Evolutionary conservation across 2,113 vertebrate species (phyloP), one percentile per base, ranked within the genome.

Genomic region (Calyptomena viridis): DNA sequence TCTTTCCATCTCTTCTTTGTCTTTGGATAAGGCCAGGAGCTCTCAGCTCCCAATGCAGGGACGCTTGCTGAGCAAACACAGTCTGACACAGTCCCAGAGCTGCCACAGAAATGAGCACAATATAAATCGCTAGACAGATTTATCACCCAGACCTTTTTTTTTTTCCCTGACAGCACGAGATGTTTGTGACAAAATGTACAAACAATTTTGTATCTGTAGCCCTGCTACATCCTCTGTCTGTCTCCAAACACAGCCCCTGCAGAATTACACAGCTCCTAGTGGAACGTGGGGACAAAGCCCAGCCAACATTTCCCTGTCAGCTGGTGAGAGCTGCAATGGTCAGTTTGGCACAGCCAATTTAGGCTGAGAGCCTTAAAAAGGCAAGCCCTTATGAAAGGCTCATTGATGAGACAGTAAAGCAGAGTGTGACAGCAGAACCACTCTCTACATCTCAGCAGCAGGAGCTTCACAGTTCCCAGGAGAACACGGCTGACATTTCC

Each of bases 1-100:
- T 93, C 87, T 74, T 39, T 72, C 58, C 69, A 87, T 94, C 73
- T 72, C 68, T 84, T 82, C 80, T 92, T 47, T 90, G 69, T 59
- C 87, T 96, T 37, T 79, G 62, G 77, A 9, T 68, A 37, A 91
- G 42, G 47, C 58, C 87, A 95, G 84, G 27, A 76, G 47, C 77
- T 90, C 66, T 84, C 68, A 20, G 33, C 53, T 81, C 76, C 68
- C 93, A 31, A 56, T 0, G 14, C 68, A 76, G 84, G 66, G 85
- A 72, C 75, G 35, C 81, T 49, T 55, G 77, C 83, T 96, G 86
- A 81, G 81, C 81, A 76, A 69, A 85, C 84, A 46, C 8, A 40
- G 44, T 4, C 82, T 33, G 83, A 71, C 74, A 52, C 46, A 50
- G 81, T 9, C 67, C 74, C 62, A 53, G 1, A 52, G 78, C 71